Evolutionary conservation across 2,113 vertebrate genomes (phyloP).

Genomic region (Lamprologus lemairii): DNA sequence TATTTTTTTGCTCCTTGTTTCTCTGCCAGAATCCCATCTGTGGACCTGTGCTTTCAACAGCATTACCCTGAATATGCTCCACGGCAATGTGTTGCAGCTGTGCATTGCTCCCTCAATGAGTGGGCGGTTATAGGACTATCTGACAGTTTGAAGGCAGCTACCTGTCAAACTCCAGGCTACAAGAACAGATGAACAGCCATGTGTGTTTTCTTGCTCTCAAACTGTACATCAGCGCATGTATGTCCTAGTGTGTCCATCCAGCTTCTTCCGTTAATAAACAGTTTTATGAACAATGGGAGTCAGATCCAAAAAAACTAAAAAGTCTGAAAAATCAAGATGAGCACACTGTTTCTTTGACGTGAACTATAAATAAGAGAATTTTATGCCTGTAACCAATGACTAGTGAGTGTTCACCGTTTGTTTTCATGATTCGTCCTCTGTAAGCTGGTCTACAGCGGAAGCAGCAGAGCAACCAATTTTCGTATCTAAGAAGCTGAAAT

Average conservation of each 20-base stretch:
- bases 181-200: background rate
- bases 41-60: background rate
- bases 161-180: conserved; percentile 12
- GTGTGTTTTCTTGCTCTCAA: background rate
- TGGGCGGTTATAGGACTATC: conserved; percentile 2
- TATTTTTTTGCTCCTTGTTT: background rate
- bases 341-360: background rate
- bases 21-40: background rate
- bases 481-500: background rate
- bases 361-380: background rate
- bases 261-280: background rate
- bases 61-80: background rate
- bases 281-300: background rate
- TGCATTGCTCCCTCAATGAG: background rate
- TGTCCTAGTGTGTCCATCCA: background rate
- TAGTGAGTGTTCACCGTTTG: background rate
- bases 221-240: background rate
- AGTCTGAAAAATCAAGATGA: background rate
- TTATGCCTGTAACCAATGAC: background rate
- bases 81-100: background rate
- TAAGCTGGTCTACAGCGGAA: background rate
- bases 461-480: background rate
- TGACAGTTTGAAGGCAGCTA: conserved; percentile 19
- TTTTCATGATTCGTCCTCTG: background rate
- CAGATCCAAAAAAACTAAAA: background rate